Percentiles rank a stretch among this genome's conserved stretches.
phyloP scores from a whole-genome alignment of 92 coral and sea anemone species.

The Scolanthus callimorphus region DNA sequence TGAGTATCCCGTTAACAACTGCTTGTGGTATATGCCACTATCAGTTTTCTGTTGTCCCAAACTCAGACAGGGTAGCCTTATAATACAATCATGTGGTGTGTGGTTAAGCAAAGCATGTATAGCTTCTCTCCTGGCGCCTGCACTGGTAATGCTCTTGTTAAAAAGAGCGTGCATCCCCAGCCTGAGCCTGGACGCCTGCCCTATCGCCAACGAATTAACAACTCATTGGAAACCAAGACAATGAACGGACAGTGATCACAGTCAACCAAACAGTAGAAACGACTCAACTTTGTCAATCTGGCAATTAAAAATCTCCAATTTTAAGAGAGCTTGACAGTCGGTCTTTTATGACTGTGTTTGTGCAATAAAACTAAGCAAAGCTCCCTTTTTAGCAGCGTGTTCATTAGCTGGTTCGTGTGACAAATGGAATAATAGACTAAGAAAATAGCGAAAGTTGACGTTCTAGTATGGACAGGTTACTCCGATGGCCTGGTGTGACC shows the following conservation, averaged over 20 bases:
- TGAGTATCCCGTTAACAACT: constrained; percentile 1
- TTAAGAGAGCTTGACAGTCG: no score
- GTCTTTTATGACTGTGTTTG: no score
- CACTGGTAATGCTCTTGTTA: no score
- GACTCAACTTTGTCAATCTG: no score
- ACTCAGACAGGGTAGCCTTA: constrained; percentile 11
- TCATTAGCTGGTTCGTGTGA: neutral
- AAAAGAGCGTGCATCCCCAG: no score
- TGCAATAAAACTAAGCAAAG: neutral
- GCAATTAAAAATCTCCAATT: no score
- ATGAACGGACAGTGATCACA: no score
- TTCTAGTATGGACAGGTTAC: constrained; percentile 38
- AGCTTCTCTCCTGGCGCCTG: neutral
- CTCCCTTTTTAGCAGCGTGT: neutral
- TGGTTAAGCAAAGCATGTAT: neutral
- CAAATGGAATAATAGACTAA: neutral
- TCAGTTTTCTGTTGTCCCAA: constrained; percentile 20
- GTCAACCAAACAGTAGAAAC: no score
- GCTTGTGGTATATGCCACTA: neutral
- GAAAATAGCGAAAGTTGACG: constrained; percentile 59
- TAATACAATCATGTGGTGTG: constrained; percentile 11
- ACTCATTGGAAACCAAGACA: no score
- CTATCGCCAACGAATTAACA: no score
- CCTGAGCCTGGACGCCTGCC: no score
- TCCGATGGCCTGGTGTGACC: constrained; percentile 68